Evolutionary conservation across 1,140 invertebrate species (phyloP), one percentile per base, ranked within the genome.

Genomic region (Eupristina koningsbergeri): DNA sequence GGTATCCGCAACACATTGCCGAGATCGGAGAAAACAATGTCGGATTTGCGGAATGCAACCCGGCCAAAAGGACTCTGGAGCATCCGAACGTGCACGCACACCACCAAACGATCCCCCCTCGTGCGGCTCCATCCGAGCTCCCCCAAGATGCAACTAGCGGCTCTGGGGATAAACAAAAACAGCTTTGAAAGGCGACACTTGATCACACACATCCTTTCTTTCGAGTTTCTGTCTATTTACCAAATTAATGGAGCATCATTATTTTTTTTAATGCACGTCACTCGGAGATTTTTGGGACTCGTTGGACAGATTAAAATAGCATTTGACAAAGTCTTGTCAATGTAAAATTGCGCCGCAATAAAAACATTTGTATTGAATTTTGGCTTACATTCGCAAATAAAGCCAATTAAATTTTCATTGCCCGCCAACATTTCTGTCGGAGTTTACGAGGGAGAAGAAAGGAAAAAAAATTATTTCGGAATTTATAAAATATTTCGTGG

Each of bases 1-100:
- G 90, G 90, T 86, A 83, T 88, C 89, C 86, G 89, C 89, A 89
- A 90, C 90, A 90, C 90, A 92, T 92, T 92, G 90, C 88, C 85
- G 88, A 86, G 84, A 86, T 83, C 34, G 31, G 34, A 83, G 58
- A 89, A 91, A 92, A 91, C 90, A 91, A 91, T 90, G 86, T 89
- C 82, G 87, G 85, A 87, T 89, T 85, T 85, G 84, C 80, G 86
- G 86, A 85, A 87, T 88, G 89, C 88, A 88, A 84, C 75, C 69
- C 84, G 61, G 86, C 87, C 87, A 71, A 81, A 73, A 86, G 86
- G 86, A 87, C 85, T 85, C 84, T 80, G 34, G 29, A 0, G 63
- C 87, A 80, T 83, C 39, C 13, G 29, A 0, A 29, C 87, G 80
- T 83, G 41, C 13, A 73, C 69, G 11, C n/a, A 73, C n/a, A 45